A percentile compares a stretch with the other conserved stretches of the same genome.
These are phyloP conservation scores for Botia almorhae DNA, from an alignment of 2,797 vertebrate genomes.

Conservation along the genomic window DNA sequence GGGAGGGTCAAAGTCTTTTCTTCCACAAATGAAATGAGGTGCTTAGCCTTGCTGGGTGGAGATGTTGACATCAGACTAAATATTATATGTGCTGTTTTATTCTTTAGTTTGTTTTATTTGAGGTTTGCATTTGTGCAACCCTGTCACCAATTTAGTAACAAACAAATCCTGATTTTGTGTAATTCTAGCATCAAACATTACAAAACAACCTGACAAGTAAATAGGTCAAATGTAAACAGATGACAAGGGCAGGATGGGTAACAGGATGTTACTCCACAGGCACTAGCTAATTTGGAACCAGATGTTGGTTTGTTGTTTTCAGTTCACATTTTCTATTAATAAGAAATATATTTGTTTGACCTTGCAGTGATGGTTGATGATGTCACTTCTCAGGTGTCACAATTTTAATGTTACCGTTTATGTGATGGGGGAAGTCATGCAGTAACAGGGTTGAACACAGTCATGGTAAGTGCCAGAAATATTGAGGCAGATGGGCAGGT, in stretches of 20 bases:
- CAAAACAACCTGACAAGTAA: too few relatives aligned
- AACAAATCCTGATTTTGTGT: too few relatives aligned
- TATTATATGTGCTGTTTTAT: neutral
- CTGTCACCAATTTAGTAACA: neutral
- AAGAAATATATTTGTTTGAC: too few relatives aligned
- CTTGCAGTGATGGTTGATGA: too few relatives aligned
- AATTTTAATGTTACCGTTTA: too few relatives aligned
- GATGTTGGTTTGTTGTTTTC: neutral
- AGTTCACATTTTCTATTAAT: too few relatives aligned
- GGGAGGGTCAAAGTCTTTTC: neutral
- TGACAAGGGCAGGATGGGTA: too few relatives aligned
- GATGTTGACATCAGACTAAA: neutral
- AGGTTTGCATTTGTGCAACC: neutral
- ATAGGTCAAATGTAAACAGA: too few relatives aligned
- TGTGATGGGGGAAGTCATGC: too few relatives aligned
- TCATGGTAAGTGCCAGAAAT: neutral
- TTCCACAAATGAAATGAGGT: neutral
- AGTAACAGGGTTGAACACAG: neutral
- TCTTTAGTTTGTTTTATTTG: neutral
- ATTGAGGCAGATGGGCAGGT: slow-evolving; percentile 41
- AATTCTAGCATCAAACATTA: neutral
- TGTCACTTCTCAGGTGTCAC: too few relatives aligned
- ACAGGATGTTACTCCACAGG: neutral
- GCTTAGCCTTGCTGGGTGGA: neutral
- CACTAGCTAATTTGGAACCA: neutral